These are phyloP conservation scores for Porphyrio hochstetteri DNA, from an alignment of 2,113 vertebrate genomes.

Conservation along the genomic window DNA sequence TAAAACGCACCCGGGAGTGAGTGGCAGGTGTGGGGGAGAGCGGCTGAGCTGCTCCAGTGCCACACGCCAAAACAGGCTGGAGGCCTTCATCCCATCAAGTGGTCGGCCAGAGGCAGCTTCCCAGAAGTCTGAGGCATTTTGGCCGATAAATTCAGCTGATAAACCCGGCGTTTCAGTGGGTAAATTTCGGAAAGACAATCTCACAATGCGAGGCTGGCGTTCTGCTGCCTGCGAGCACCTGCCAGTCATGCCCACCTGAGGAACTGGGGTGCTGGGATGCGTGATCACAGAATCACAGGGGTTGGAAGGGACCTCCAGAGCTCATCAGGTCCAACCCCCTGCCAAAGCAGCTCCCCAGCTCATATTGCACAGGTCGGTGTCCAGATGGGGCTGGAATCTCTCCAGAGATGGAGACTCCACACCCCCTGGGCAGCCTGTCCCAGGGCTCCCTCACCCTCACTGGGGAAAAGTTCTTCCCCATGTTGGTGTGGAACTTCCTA, in stretches of 20 bases:
- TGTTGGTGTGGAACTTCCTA: too few species aligned
- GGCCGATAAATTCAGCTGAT: constrained; percentile 49
- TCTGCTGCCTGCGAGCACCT: neutral
- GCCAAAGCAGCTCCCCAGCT: too few species aligned
- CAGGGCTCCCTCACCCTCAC: too few species aligned
- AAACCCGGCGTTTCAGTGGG: neutral
- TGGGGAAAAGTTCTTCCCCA: too few species aligned
- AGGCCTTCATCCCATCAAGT: neutral
- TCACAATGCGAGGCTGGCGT: neutral
- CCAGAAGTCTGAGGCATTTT: constrained; percentile 33
- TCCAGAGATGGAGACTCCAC: too few species aligned
- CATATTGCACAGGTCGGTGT: too few species aligned
- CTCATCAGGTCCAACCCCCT: too few species aligned
- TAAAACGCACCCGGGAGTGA: constrained; percentile 16
- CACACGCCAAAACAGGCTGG: neutral
- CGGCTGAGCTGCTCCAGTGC: neutral
- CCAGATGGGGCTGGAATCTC: too few species aligned
- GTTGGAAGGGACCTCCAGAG: too few species aligned
- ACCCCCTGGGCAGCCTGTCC: too few species aligned
- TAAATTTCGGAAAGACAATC: neutral
- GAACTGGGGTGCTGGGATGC: rapidly evolving
- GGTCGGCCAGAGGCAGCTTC: constrained; percentile 24
- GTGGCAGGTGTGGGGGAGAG: constrained; percentile 10
- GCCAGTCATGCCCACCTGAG: neutral
- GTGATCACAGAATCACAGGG: too few species aligned